Percentiles rank a stretch among this genome's conserved stretches.
Conservation (phyloP, 2,113 vertebrate genomes). For the Hypanus sabinus region DNA sequence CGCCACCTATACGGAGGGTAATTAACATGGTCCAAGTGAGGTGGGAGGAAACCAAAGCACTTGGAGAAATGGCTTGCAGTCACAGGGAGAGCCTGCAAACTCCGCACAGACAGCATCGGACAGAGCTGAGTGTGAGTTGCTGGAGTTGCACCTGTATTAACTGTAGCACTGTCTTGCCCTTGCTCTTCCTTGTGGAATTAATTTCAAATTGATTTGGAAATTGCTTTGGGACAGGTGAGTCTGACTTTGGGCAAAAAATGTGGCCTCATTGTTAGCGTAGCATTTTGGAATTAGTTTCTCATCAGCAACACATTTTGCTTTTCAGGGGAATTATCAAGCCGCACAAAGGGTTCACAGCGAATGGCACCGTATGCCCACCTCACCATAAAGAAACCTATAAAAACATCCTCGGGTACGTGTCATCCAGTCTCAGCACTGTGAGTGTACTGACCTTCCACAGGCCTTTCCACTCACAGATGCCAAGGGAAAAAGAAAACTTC, state of each 20-base stretch:
- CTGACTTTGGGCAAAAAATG: neutral
- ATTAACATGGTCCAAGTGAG: no score
- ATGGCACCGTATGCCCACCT: constrained; percentile 61
- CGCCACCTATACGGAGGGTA: no score
- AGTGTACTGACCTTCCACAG: neutral
- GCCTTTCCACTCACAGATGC: neutral
- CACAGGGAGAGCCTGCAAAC: no score
- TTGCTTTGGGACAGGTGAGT: neutral
- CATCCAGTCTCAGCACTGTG: neutral
- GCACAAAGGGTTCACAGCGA: neutral
- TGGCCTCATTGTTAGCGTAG: no score
- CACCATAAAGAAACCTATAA: constrained; percentile 58
- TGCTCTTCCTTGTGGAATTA: neutral
- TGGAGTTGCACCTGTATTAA: no score
- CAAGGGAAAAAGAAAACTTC: neutral
- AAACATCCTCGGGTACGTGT: constrained; percentile 60
- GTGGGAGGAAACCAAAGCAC: no score
- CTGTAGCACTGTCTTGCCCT: no score
- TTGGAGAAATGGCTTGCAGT: no score
- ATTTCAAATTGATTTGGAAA: neutral
- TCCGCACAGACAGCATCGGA: no score
- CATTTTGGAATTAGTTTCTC: neutral
- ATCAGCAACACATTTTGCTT: neutral
- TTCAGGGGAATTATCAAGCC: neutral
- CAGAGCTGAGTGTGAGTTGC: no score